A percentile compares a stretch with the other conserved stretches of the same genome.
Evolutionary conservation across 2,888 invertebrate species (phyloP).

Genomic region (Andrena chrysosceles): DNA sequence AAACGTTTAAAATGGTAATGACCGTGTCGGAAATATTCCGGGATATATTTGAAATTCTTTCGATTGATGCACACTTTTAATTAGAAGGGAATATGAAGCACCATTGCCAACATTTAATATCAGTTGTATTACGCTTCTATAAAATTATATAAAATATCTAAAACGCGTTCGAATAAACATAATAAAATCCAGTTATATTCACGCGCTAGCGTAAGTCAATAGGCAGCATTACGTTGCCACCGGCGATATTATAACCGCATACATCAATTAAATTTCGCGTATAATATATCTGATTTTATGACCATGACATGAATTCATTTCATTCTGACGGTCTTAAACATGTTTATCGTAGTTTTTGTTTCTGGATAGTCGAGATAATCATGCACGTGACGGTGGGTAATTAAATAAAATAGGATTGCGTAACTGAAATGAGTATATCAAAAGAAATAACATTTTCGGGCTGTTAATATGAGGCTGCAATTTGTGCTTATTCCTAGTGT

Average conservation of each 20-base stretch:
- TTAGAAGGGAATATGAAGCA: no score
- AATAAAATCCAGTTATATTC: neutral
- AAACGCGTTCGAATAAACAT: neutral
- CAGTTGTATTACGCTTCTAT: neutral
- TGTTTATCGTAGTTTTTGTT: neutral
- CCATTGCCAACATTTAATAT: conserved; percentile 32
- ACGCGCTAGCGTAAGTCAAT: neutral
- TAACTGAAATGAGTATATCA: no score
- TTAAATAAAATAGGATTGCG: no score
- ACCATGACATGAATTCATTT: neutral
- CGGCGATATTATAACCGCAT: neutral
- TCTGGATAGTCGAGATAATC: neutral
- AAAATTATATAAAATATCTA: neutral
- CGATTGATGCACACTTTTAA: no score
- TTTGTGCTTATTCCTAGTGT: no score
- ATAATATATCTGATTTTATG: neutral
- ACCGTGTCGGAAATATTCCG: no score
- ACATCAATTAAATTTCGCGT: neutral
- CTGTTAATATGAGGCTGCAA: no score
- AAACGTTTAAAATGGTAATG: no score
- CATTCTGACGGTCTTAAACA: neutral
- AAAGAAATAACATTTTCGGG: no score
- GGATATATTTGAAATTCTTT: no score
- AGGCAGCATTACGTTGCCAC: neutral
- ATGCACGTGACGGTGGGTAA: no score